A percentile compares a stretch with the other conserved stretches of the same genome.
Evolutionary conservation across 2,113 vertebrate genomes (phyloP).

Genomic region (Cynopterus brachyotis): DNA sequence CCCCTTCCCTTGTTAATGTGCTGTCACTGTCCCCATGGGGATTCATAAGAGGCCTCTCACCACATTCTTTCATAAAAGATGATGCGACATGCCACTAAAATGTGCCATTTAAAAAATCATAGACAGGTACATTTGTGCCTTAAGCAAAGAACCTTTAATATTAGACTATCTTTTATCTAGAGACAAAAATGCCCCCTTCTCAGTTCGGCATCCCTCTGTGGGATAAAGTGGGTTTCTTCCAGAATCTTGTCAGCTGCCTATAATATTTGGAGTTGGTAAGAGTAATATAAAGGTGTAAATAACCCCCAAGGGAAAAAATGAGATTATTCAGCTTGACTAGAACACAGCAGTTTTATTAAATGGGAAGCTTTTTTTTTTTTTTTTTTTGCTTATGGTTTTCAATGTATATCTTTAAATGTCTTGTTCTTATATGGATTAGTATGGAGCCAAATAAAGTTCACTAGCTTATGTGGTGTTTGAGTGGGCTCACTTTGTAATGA

Average conservation of each 20-base stretch:
- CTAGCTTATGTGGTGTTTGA: neutral
- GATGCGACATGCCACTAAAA: neutral
- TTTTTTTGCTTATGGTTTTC: neutral
- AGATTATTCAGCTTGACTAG: neutral
- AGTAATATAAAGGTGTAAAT: neutral
- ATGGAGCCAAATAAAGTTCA: neutral
- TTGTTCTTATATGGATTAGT: neutral
- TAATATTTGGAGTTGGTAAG: conserved; percentile 11
- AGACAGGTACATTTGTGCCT: conserved; percentile 18
- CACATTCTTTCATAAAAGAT: neutral
- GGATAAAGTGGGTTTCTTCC: neutral
- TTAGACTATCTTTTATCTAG: conserved; percentile 14
- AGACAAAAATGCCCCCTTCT: neutral
- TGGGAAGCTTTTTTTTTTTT: neutral
- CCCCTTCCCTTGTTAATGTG: neutral
- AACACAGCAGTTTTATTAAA: neutral
- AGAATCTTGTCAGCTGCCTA: neutral
- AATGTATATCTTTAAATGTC: neutral
- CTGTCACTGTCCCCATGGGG: neutral
- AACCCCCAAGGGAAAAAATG: neutral
- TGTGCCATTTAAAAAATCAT: conserved; percentile 15
- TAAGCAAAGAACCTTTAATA: conserved; percentile 58
- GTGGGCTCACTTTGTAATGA: neutral
- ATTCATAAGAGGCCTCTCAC: neutral
- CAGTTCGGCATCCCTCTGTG: neutral